These are phyloP conservation scores for Drosophila teissieri DNA, from an alignment of 1,140 invertebrate genomes.

Conservation along the genomic window DNA sequence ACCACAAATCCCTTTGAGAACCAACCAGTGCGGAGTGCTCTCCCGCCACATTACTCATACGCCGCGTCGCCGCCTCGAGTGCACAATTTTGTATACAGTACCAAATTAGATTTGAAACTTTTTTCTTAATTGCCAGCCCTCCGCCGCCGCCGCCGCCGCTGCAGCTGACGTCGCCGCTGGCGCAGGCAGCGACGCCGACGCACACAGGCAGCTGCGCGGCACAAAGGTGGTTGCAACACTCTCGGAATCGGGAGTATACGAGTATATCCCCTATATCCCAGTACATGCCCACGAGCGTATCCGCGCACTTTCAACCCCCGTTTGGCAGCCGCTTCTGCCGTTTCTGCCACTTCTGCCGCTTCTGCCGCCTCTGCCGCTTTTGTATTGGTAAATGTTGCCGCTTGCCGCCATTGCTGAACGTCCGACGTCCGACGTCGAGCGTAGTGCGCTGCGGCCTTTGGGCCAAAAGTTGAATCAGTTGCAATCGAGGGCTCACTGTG, in stretches of 20 bases:
- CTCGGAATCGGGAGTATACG: conserved; percentile 49
- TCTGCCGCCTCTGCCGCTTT: conserved; percentile 41
- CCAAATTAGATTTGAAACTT: conserved; percentile 84
- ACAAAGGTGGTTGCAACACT: conserved; percentile 80
- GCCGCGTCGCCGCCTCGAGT: conserved; percentile 71
- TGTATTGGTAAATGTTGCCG: conserved; percentile 83
- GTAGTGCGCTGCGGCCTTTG: conserved; percentile 48
- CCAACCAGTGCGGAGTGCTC: conserved; percentile 46
- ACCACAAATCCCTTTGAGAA: conserved; percentile 4
- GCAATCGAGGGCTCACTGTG: conserved; percentile 79
- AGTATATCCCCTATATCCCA: background rate
- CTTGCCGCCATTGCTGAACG: conserved; percentile 72
- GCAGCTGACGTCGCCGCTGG: background rate
- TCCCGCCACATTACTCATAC: conserved; percentile 47
- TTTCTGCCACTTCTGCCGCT: too few relatives aligned
- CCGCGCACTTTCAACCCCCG: conserved; percentile 65
- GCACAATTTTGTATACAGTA: conserved; percentile 84
- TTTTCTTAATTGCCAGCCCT: conserved; percentile 79
- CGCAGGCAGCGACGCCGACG: conserved; percentile 32
- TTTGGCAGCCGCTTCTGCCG: background rate
- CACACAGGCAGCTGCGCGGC: conserved; percentile 34
- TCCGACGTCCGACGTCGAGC: background rate
- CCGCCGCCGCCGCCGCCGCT: conserved; percentile 28
- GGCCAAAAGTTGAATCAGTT: conserved; percentile 84
- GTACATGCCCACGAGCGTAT: background rate